Conservation (phyloP, 1,140 invertebrate species). For the Eurosta solidaginis region DNA sequence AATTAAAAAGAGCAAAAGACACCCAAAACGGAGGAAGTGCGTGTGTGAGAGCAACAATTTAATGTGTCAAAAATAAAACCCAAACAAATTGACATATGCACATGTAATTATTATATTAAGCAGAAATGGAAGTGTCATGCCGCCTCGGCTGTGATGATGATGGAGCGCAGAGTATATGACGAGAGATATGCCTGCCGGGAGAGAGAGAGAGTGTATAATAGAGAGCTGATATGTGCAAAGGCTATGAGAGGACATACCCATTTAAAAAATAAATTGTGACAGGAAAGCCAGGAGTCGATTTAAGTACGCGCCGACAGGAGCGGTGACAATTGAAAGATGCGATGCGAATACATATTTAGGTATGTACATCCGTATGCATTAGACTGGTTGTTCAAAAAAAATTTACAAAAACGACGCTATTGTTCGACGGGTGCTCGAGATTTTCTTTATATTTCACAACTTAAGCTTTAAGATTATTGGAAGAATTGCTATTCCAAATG, state of each 20-base stretch:
- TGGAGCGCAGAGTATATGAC: neutral
- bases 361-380: neutral
- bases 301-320: slow-evolving; percentile 1
- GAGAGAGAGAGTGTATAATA: neutral
- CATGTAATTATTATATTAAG: slow-evolving; percentile 59
- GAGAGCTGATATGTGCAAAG: slow-evolving; percentile 57
- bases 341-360: neutral
- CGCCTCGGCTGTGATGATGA: neutral
- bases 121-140: slow-evolving; percentile 31
- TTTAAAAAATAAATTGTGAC: slow-evolving; percentile 37
- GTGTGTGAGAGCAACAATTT: slow-evolving; percentile 21
- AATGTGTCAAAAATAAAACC: slow-evolving; percentile 31
- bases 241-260: slow-evolving; percentile 48
- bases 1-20: neutral
- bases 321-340: neutral
- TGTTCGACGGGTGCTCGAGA: too few relatives aligned
- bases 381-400: too few relatives aligned
- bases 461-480: too few relatives aligned
- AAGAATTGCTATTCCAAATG: too few relatives aligned
- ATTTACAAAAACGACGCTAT: too few relatives aligned
- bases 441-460: too few relatives aligned
- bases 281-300: neutral
- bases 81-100: slow-evolving; percentile 57
- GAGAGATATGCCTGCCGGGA: neutral
- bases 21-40: neutral